Evolutionary conservation across 2,888 invertebrate species (phyloP), one percentile per base, ranked within the genome.

Genomic region (Heliconius hortense): DNA sequence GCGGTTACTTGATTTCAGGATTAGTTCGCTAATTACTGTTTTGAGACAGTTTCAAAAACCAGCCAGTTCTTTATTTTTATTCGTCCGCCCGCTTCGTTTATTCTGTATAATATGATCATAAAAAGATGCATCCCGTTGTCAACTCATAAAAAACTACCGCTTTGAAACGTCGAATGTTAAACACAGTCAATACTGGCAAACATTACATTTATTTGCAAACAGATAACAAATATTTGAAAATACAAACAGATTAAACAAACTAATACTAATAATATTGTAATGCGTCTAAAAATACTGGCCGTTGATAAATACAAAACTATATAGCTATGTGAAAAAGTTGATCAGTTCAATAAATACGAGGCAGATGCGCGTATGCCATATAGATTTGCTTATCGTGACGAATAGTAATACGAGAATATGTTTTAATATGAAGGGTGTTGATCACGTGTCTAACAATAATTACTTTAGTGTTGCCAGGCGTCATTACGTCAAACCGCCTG

Each of bases 21-120:
- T 92, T 88, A 91, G 87, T 89, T 86, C 83, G 86, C 86, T 90
- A 90, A 92, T 92, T 90, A 91, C 87, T 87, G 86, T 81, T 84
- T 80, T 84, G 90, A 90, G 91, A 91, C 91, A 91, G 90, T 90
- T 91, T 88, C 83, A 81, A 86, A 88, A 84, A 84, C 81, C 82
- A 76, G 77, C 80, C 79, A 76, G 81, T 79, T 84, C 78, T 81
- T 81, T 81, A 78, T 80, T 80, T 81, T 79, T 76, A 78, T 74
- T 70, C 76, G 71, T 71, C 66, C 75, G 71, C 43, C 28, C 70
- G 74, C 70, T 66, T 71, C 75, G 75, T 75, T 75, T 75, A 64
- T 64, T 53, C 59, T 21, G 74, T 75, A 43, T 71, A 75, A 26
- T 75, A 71, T 69, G 66, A 75, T 75, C 59, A 69, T 64, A 75